Conservation (phyloP, 1,140 invertebrate genomes). For the Temnothorax longispinosus region DNA sequence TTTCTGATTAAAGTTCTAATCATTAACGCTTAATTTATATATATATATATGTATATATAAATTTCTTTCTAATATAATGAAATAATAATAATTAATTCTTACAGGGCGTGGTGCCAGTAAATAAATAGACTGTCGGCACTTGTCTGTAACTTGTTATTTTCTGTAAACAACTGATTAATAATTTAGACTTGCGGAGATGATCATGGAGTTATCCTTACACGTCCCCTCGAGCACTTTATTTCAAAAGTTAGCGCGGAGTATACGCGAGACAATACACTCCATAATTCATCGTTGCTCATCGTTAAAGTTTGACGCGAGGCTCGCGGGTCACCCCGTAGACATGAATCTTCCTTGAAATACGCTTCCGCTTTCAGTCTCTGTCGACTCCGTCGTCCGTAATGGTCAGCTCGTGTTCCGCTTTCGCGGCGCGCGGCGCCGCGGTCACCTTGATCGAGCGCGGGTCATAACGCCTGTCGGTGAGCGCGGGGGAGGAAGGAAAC, state of each 20-base stretch:
- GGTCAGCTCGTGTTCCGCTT: constrained; percentile 43
- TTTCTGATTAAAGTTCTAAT: background rate
- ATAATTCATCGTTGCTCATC: constrained; percentile 38
- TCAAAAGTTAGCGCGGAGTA: background rate
- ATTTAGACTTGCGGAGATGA: background rate
- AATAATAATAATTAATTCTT: background rate
- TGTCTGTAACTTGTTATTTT: background rate
- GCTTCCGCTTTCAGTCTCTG: constrained; percentile 23
- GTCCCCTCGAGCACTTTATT: constrained; percentile 23
- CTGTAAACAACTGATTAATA: constrained; percentile 2
- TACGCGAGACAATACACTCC: constrained; percentile 8
- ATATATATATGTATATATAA: too few relatives aligned
- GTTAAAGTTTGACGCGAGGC: constrained; percentile 33
- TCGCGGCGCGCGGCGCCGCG: background rate
- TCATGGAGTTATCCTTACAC: background rate
- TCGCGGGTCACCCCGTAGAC: constrained; percentile 1
- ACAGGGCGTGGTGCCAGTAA: background rate
- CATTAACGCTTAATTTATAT: background rate
- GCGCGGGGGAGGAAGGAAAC: background rate
- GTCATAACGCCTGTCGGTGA: background rate
- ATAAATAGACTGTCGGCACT: background rate
- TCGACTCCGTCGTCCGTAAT: constrained; percentile 19
- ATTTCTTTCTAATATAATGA: too few relatives aligned
- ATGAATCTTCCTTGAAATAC: constrained; percentile 53
- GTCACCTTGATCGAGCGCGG: constrained; percentile 37